Percentiles rank a stretch among this genome's conserved stretches.
phyloP scores from a whole-genome alignment of 2,797 vertebrate species.

The Lepidocolaptes lacrymiger region DNA sequence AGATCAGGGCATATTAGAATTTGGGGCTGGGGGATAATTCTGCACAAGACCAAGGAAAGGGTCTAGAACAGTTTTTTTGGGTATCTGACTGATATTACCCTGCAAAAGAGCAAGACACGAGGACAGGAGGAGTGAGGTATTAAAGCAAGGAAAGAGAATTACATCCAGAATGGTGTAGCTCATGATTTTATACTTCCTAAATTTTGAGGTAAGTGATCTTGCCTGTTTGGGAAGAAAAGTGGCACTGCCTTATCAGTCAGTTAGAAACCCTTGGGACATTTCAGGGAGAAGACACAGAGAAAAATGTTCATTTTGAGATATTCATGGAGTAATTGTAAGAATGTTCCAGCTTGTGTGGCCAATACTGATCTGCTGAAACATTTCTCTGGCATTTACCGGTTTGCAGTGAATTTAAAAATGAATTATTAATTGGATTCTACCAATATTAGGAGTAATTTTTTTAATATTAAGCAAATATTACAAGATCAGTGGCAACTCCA shows the following conservation, averaged over 20 bases:
- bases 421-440: slow-evolving; percentile 30
- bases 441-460: not conserved
- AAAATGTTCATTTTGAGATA: slow-evolving; percentile 23
- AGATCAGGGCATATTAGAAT: not conserved
- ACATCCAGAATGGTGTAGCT: not conserved
- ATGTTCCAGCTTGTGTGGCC: not conserved
- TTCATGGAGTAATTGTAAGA: slow-evolving; percentile 3
- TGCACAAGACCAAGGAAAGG: not conserved
- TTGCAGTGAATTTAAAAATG: slow-evolving; percentile 11
- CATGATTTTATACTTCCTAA: not conserved
- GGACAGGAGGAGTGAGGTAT: not conserved
- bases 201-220: slow-evolving; percentile 39
- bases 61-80: not conserved
- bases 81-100: not conserved
- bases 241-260: not conserved
- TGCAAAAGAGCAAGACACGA: not conserved
- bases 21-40: not conserved
- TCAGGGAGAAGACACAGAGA: not conserved
- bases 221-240: slow-evolving; percentile 3
- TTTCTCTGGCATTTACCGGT: not conserved
- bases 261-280: not conserved
- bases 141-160: not conserved
- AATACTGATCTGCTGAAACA: not conserved
- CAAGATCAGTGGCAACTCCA: not conserved
- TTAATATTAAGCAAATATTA: not conserved